phyloP scores from a whole-genome alignment of 2,888 invertebrate species.

The Parnassius glacialis region DNA sequence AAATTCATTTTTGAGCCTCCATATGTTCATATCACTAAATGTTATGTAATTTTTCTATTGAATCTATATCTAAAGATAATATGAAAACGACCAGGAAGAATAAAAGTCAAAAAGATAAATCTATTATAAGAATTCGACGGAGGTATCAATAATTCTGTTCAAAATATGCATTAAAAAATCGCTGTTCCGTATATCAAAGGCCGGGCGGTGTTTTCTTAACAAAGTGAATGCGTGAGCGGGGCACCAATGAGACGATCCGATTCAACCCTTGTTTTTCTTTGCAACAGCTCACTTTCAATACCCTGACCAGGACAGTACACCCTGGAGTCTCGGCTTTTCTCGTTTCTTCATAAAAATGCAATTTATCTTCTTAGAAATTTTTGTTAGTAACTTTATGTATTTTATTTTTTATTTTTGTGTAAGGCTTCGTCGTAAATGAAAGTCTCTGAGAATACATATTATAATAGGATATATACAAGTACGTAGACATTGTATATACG shows the following conservation, averaged over 20 bases:
- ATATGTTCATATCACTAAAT: no score
- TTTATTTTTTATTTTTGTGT: slow-evolving; percentile 2
- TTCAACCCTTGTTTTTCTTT: slow-evolving; percentile 72
- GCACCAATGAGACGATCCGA: slow-evolving; percentile 61
- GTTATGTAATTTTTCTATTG: no score
- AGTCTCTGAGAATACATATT: no score
- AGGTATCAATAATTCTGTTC: slow-evolving; percentile 71
- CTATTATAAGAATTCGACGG: slow-evolving; percentile 46
- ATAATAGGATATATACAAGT: no score
- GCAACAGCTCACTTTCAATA: slow-evolving; percentile 68
- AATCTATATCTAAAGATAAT: no score
- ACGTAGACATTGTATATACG: no score
- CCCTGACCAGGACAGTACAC: slow-evolving; percentile 55
- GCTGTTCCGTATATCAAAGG: slow-evolving; percentile 68
- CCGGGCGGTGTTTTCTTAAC: slow-evolving; percentile 71
- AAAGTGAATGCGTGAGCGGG: slow-evolving; percentile 74
- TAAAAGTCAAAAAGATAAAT: slow-evolving; percentile 43
- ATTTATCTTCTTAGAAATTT: slow-evolving; percentile 23
- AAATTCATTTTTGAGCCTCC: no score
- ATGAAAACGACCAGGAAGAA: no score
- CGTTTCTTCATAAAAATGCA: slow-evolving; percentile 31
- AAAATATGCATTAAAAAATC: slow-evolving; percentile 77
- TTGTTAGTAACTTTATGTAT: background rate
- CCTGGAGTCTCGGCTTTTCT: slow-evolving; percentile 38
- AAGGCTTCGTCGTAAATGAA: slow-evolving; percentile 1